Conservation (phyloP, 2,888 invertebrate genomes). For the Plebejus argus region DNA sequence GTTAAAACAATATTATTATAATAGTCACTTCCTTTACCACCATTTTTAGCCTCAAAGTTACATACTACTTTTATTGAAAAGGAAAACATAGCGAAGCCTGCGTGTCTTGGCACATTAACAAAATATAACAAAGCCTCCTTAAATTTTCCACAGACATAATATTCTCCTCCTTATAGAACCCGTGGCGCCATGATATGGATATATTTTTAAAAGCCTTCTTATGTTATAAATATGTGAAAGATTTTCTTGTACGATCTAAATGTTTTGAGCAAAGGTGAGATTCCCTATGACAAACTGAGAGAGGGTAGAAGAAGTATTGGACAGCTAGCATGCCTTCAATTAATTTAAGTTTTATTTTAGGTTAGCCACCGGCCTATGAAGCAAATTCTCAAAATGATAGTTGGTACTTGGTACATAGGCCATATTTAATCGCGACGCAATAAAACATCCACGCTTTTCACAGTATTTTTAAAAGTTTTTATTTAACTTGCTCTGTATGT, state of each 20-base stretch:
- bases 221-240: not conserved
- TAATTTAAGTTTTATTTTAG: too few relatives aligned
- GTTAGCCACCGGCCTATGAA: too few relatives aligned
- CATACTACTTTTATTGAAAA: not conserved
- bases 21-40: too few relatives aligned
- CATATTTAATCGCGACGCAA: too few relatives aligned
- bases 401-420: too few relatives aligned
- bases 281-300: not conserved
- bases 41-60: too few relatives aligned
- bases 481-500: too few relatives aligned
- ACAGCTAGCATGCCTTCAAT: not conserved
- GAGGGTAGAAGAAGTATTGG: not conserved
- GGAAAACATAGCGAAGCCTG: not conserved
- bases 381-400: too few relatives aligned
- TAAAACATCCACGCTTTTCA: too few relatives aligned
- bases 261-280: not conserved
- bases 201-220: not conserved
- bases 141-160: not conserved
- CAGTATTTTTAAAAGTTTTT: too few relatives aligned
- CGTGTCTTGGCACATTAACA: not conserved
- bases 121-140: not conserved
- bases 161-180: not conserved
- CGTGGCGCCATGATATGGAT: not conserved
- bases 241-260: not conserved
- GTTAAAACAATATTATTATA: too few relatives aligned